Evolutionary conservation across 2,797 vertebrate species (phyloP).

Genomic region (Chloroceryle inda): DNA sequence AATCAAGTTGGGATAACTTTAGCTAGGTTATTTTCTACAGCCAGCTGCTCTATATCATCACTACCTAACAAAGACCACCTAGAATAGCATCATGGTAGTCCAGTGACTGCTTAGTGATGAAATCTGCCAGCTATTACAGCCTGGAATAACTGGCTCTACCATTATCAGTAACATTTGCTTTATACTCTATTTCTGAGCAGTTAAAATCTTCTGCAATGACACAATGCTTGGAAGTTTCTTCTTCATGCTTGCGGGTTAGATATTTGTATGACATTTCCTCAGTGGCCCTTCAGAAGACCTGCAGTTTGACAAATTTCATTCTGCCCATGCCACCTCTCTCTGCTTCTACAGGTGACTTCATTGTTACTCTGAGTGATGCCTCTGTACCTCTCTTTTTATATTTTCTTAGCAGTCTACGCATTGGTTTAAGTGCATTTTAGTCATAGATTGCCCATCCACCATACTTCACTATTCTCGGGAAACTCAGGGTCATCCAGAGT

Average conservation of each 20-base stretch:
- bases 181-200: constrained; percentile 7
- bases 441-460: background rate
- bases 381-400: background rate
- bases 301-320: background rate
- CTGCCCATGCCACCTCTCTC: background rate
- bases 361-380: rapidly evolving
- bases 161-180: constrained; percentile 26
- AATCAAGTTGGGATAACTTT: constrained; percentile 52
- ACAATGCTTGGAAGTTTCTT: background rate
- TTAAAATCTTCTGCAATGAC: background rate
- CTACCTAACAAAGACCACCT: constrained; percentile 60
- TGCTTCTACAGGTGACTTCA: background rate
- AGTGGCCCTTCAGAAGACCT: background rate
- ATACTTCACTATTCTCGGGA: background rate
- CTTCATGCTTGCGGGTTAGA: background rate
- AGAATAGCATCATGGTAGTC: constrained; percentile 52
- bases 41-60: constrained; percentile 67
- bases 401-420: background rate
- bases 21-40: constrained; percentile 65
- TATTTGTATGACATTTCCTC: background rate
- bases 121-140: constrained; percentile 35
- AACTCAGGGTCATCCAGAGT: background rate
- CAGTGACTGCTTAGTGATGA: constrained; percentile 46
- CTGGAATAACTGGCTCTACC: constrained; percentile 42
- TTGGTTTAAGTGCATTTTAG: background rate